phyloP scores from a whole-genome alignment of 2,888 invertebrate genomes.

The Papilio protenor region DNA sequence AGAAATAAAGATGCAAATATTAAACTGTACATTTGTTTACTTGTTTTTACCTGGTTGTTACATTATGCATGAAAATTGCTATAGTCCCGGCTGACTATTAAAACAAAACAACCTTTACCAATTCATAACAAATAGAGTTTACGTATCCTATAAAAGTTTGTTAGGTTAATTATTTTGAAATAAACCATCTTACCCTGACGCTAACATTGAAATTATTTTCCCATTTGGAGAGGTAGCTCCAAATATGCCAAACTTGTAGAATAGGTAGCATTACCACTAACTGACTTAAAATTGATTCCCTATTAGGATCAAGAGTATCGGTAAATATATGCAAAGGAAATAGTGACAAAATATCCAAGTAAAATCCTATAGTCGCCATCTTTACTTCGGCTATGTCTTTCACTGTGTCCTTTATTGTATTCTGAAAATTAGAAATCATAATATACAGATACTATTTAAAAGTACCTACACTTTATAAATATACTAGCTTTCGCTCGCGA shows the following conservation, averaged over 20 bases:
- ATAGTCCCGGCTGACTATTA: too few species aligned
- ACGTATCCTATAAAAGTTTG: not conserved
- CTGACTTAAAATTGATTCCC: constrained; percentile 63
- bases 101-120: too few species aligned
- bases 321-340: constrained; percentile 75
- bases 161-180: not conserved
- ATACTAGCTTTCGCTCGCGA: too few species aligned
- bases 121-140: too few species aligned
- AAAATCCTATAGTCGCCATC: constrained; percentile 75
- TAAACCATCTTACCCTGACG: constrained; percentile 58
- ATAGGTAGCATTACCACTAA: constrained; percentile 66
- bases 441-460: not conserved
- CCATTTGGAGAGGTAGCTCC: constrained; percentile 72
- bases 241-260: constrained; percentile 77
- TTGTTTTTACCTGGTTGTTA: not conserved
- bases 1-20: not conserved
- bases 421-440: constrained; percentile 57
- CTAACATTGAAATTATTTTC: constrained; percentile 64
- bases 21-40: not conserved
- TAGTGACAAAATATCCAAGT: constrained; percentile 74
- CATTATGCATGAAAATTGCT: not conserved
- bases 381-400: constrained; percentile 76
- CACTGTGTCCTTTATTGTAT: constrained; percentile 67
- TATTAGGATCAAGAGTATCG: constrained; percentile 67
- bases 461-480: too few species aligned